Evolutionary conservation across 1,140 invertebrate genomes (phyloP).

Genomic region (Dendroctonus valens): DNA sequence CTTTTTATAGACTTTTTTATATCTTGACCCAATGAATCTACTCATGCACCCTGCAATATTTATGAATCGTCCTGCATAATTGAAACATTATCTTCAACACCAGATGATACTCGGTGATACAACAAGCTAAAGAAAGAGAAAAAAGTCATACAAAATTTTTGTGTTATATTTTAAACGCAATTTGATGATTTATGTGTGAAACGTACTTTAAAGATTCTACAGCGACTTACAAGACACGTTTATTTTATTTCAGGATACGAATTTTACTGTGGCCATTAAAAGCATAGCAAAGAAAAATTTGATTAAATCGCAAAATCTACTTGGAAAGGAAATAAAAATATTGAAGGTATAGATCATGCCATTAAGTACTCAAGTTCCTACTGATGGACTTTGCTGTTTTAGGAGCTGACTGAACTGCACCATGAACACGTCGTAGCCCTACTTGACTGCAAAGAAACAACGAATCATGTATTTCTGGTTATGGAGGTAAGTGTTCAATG

Average conservation of each 20-base stretch:
- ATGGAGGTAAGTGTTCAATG: constrained; percentile 79
- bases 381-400: constrained; percentile 42
- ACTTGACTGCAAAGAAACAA: constrained; percentile 95
- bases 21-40: too few relatives aligned
- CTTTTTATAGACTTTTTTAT: too few relatives aligned
- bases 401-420: constrained; percentile 93
- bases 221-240: too few relatives aligned
- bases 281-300: constrained; percentile 97
- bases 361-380: neutral
- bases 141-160: too few relatives aligned
- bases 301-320: constrained; percentile 92
- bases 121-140: too few relatives aligned
- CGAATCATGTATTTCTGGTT: constrained; percentile 91
- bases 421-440: constrained; percentile 98
- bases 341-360: constrained; percentile 68
- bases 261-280: constrained; percentile 92
- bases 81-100: too few relatives aligned
- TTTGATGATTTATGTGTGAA: too few relatives aligned
- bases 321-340: constrained; percentile 98
- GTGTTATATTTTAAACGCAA: too few relatives aligned
- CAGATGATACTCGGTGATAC: too few relatives aligned
- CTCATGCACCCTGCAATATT: too few relatives aligned
- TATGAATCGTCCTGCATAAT: too few relatives aligned
- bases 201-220: too few relatives aligned
- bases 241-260: constrained; percentile 71